Percentiles rank a stretch among this genome's conserved stretches.
phyloP scores from a whole-genome alignment of 2,797 vertebrate genomes.

The Paratrypauchen microcephalus region DNA sequence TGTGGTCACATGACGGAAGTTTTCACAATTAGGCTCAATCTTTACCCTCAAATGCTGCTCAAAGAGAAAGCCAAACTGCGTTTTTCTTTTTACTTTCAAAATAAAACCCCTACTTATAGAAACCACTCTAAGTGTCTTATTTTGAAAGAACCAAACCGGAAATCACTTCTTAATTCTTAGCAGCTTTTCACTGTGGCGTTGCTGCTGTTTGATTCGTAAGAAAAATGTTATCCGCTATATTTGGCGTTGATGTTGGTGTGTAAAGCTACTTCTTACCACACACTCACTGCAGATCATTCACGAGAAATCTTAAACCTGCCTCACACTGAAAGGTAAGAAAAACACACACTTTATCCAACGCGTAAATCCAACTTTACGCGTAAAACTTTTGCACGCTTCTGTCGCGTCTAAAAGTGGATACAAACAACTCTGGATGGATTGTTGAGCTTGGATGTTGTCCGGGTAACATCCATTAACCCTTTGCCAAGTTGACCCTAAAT shows the following conservation, averaged over 20 bases:
- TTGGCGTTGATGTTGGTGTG: slow-evolving; percentile 20
- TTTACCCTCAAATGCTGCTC: rapidly evolving
- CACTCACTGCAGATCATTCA: not conserved
- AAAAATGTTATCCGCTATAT: slow-evolving; percentile 48
- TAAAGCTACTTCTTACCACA: not conserved
- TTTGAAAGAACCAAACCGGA: slow-evolving; percentile 12
- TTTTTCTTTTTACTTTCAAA: not conserved
- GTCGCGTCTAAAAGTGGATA: not conserved
- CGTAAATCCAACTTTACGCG: not conserved
- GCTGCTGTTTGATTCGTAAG: slow-evolving; percentile 26
- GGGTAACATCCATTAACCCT: slow-evolving; percentile 9
- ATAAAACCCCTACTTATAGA: rapidly evolving
- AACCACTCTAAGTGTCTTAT: rapidly evolving
- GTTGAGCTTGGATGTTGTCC: slow-evolving; percentile 6
- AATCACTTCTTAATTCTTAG: rapidly evolving
- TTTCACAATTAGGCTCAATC: slow-evolving; percentile 11
- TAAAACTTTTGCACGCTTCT: slow-evolving; percentile 17
- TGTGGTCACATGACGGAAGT: slow-evolving; percentile 65
- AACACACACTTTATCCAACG: no score
- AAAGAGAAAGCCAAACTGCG: not conserved
- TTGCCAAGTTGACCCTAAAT: not conserved
- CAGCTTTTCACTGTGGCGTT: not conserved
- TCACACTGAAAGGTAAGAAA: slow-evolving; percentile 33
- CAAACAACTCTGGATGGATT: not conserved
- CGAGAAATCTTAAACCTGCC: not conserved